Conservation (phyloP, 2,113 vertebrate genomes). For the Hippocampus mohnikei region DNA sequence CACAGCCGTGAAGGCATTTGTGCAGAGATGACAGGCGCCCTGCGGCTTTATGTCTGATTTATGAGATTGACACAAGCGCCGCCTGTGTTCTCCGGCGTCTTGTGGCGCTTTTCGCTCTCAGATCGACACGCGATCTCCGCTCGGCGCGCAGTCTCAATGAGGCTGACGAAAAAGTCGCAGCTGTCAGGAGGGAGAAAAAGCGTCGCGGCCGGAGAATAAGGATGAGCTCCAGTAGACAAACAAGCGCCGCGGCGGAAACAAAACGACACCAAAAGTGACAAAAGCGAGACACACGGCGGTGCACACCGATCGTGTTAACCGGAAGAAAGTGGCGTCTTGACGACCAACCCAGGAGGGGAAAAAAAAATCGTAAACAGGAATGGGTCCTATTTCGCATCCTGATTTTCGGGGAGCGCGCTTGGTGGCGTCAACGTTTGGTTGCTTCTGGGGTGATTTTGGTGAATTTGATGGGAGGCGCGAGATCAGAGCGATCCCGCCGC, state of each 20-base stretch:
- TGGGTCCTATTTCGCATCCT: too few relatives aligned
- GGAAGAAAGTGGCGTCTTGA: too few relatives aligned
- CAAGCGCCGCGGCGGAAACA: not conserved
- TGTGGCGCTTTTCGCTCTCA: not conserved
- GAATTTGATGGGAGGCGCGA: too few relatives aligned
- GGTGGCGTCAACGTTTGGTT: too few relatives aligned
- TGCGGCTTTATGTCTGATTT: conserved; percentile 3
- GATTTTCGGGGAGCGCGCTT: too few relatives aligned
- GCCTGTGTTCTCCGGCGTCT: conserved; percentile 1
- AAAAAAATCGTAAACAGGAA: too few relatives aligned
- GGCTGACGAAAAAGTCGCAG: not conserved
- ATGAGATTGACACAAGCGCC: conserved; percentile 6
- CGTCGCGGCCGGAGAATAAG: too few relatives aligned
- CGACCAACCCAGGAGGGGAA: too few relatives aligned
- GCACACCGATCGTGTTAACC: too few relatives aligned
- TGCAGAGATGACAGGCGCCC: conserved; percentile 8
- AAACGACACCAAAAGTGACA: not conserved
- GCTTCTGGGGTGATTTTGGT: too few relatives aligned
- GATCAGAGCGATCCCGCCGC: too few relatives aligned
- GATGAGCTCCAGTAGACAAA: not conserved
- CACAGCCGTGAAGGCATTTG: conserved; percentile 5
- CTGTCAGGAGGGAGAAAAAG: not conserved
- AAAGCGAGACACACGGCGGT: too few relatives aligned
- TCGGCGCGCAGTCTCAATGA: not conserved
- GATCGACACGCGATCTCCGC: not conserved